Base-by-base conservation (phyloP, 1,140 invertebrate species). In the Dreissena polymorpha region DNA sequence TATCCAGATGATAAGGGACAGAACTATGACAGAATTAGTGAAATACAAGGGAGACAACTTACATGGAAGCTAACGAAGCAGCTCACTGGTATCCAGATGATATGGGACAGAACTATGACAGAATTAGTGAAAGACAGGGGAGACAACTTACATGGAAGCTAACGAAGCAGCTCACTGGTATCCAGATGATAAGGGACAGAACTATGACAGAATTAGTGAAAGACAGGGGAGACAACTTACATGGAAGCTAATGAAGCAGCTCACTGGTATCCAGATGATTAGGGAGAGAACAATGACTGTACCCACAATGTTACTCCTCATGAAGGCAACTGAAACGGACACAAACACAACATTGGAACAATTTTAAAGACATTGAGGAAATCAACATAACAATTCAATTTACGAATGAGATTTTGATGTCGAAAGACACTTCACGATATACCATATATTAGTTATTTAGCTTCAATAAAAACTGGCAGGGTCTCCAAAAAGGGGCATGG, bases 151-250 rank as follows among this genome's bases (percentile, higher is more conserved):
- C 89, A 50, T 88, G 83, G 39, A 73, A 78, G 55, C 85, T 83
- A 23, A 94, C 91, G 8, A 93, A 77, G 86, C 93, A 94, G 70
- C 91, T 92, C 5, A 90, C 91, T 0, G 97, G 97, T 88, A 98
- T 96, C 98, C 98, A 99, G 69, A 98, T 94, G n/a, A 98, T 93
- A n/a, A 97, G 95, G 13, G 97, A 97, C 57, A 97, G 94, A 13
- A 98, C 94, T 69, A 98, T 96, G 23, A 98, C 96, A n/a, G n/a
- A n/a, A n/a, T n/a, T n/a, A 12, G 57, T 23, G 16, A 60, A 60
- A 60, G 16, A 60, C 16, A 60, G 6, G 57, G 21, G 57, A 18
- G 16, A 60, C 16, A 60, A 60, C 89, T 89, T 84, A 90, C 89
- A 50, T 88, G 83, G 39, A 73, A 78, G 55, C 85, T 83, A 23